Conservation (phyloP, 1,140 invertebrate species). For the Teleopsis dalmanni region DNA sequence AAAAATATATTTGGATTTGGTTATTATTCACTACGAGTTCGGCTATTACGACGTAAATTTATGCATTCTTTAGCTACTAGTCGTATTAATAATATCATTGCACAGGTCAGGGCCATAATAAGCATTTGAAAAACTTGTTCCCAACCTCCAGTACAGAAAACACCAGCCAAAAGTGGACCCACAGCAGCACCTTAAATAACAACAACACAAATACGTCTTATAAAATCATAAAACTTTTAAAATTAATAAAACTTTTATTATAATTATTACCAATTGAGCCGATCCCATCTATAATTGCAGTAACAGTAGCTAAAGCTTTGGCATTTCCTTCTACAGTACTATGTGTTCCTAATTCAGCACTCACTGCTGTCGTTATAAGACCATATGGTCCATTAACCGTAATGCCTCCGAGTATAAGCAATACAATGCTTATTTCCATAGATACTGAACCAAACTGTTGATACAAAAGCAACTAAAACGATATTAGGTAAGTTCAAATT, state of each 20-base stretch:
- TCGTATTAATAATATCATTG: slow-evolving; percentile 60
- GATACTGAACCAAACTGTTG: slow-evolving; percentile 59
- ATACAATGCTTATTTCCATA: slow-evolving; percentile 55
- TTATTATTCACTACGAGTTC: slow-evolving; percentile 41
- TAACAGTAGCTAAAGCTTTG: slow-evolving; percentile 89
- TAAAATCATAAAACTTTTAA: not conserved
- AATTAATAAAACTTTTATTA: not conserved
- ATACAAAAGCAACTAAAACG: slow-evolving; percentile 70
- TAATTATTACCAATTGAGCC: slow-evolving; percentile 67
- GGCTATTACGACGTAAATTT: slow-evolving; percentile 20
- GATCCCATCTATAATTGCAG: slow-evolving; percentile 94
- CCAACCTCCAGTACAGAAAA: slow-evolving; percentile 69
- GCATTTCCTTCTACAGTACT: slow-evolving; percentile 73
- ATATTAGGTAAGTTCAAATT: slow-evolving; percentile 8
- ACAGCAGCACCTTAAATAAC: slow-evolving; percentile 60
- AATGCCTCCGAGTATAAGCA: slow-evolving; percentile 71
- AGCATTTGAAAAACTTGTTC: slow-evolving; percentile 88
- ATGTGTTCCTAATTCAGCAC: slow-evolving; percentile 84
- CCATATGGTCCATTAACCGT: slow-evolving; percentile 94
- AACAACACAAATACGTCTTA: slow-evolving; percentile 44
- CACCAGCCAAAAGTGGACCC: slow-evolving; percentile 82
- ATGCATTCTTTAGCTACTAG: slow-evolving; percentile 33
- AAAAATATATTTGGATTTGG: too few species aligned
- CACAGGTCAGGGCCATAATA: slow-evolving; percentile 72
- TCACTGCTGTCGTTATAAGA: slow-evolving; percentile 92